A percentile compares a stretch with the other conserved stretches of the same genome.
Conservation (phyloP, 2,888 invertebrate genomes). For the Zhuqinia jingwanae region DNA sequence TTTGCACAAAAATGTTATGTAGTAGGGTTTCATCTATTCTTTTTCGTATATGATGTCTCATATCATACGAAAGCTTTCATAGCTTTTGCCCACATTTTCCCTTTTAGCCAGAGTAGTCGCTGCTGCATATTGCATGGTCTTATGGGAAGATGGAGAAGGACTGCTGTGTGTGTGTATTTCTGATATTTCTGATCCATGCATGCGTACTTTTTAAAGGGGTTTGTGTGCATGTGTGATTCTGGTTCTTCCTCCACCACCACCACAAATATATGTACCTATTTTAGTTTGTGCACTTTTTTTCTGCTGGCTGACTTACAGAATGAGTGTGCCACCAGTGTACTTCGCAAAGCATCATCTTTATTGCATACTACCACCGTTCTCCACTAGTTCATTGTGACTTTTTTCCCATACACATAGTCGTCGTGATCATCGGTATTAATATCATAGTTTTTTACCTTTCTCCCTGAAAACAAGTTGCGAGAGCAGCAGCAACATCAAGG, state of each 20-base stretch:
- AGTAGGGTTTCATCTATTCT: not conserved
- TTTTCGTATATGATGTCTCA: not conserved
- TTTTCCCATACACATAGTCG: slow-evolving; percentile 48
- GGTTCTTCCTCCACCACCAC: too few species aligned
- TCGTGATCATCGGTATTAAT: slow-evolving; percentile 38
- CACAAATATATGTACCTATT: too few species aligned
- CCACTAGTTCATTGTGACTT: slow-evolving; percentile 64
- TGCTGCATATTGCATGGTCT: too few species aligned
- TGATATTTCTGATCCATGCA: too few species aligned
- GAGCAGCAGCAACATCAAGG: slow-evolving; percentile 16
- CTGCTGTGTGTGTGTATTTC: too few species aligned
- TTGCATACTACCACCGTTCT: slow-evolving; percentile 12
- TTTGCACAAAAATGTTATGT: not conserved
- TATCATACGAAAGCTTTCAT: not conserved
- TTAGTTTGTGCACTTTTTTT: not conserved
- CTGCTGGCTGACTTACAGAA: not conserved
- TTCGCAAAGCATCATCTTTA: not conserved
- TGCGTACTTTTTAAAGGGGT: too few species aligned
- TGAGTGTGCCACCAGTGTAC: not conserved
- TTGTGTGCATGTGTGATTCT: too few species aligned
- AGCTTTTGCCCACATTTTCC: not conserved
- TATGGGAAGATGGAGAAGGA: too few species aligned
- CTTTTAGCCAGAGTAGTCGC: too few species aligned
- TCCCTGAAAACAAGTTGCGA: slow-evolving; percentile 64
- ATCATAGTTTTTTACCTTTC: slow-evolving; percentile 58